Percentiles rank a stretch among this genome's conserved stretches.
phyloP scores from a whole-genome alignment of 2,888 invertebrate genomes.

The Bursaphelenchus okinawaensis region DNA sequence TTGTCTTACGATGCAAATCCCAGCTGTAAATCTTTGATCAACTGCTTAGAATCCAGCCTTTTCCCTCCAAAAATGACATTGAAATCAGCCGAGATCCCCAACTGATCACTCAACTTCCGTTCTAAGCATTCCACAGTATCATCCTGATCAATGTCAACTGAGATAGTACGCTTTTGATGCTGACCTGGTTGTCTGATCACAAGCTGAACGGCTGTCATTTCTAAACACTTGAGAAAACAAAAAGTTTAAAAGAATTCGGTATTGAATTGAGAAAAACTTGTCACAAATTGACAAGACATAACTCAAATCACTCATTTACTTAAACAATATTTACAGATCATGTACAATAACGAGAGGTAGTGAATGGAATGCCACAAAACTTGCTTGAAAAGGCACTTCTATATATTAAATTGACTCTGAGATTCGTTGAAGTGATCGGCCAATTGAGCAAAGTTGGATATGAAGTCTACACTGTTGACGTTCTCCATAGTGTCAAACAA shows the following conservation, averaged over 20 bases:
- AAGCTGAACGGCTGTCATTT: constrained; percentile 3
- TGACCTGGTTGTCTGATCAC: not conserved
- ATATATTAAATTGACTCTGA: not conserved
- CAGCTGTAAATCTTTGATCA: not conserved
- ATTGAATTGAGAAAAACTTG: too few relatives aligned
- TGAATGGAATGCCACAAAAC: too few relatives aligned
- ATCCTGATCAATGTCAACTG: not conserved
- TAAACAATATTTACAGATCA: too few relatives aligned
- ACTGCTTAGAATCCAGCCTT: not conserved
- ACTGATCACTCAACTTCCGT: constrained; percentile 1
- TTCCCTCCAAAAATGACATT: constrained; percentile 4
- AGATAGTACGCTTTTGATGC: not conserved
- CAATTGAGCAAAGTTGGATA: not conserved
- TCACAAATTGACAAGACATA: too few relatives aligned
- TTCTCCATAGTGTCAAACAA: not conserved
- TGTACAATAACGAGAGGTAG: too few relatives aligned
- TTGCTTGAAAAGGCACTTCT: too few relatives aligned
- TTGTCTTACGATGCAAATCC: not conserved
- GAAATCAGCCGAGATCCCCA: not conserved
- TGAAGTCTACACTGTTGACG: not conserved
- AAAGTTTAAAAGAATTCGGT: too few relatives aligned
- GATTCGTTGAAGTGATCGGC: not conserved
- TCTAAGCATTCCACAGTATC: constrained; percentile 9
- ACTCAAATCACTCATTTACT: too few relatives aligned
- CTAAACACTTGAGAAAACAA: too few relatives aligned